Evolutionary conservation across 2,113 vertebrate genomes (phyloP).

Genomic region (Rattus rattus): DNA sequence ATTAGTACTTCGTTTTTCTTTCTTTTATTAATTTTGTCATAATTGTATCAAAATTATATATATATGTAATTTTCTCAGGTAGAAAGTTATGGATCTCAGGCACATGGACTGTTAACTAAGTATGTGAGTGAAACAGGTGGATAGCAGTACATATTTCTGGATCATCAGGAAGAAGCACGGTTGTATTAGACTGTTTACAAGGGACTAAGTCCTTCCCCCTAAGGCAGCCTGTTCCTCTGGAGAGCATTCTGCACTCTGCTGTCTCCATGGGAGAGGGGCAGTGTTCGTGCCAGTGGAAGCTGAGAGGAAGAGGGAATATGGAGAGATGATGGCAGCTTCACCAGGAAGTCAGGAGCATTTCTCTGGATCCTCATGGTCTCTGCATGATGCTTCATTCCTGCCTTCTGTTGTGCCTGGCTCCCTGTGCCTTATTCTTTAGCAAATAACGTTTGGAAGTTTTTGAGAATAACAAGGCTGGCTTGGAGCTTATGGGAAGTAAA

Average conservation of each 20-base stretch:
- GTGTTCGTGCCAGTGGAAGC: not conserved
- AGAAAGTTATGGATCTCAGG: not conserved
- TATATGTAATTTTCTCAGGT: not conserved
- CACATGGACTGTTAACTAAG: not conserved
- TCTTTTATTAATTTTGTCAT: not conserved
- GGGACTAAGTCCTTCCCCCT: not conserved
- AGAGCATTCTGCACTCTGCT: not conserved
- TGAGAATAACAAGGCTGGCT: not conserved
- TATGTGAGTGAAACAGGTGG: not conserved
- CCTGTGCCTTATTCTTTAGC: not conserved
- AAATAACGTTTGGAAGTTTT: slow-evolving; percentile 6
- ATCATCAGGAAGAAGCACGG: not conserved
- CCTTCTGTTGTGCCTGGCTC: not conserved
- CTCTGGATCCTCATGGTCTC: not conserved
- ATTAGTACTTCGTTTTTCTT: not conserved
- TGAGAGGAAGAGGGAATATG: not conserved
- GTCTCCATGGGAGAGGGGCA: not conserved
- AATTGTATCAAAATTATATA: not conserved
- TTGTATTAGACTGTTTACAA: not conserved
- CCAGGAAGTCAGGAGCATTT: not conserved
- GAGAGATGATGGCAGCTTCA: not conserved
- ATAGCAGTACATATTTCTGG: not conserved
- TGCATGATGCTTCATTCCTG: not conserved
- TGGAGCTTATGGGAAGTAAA: not conserved
- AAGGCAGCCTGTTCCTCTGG: not conserved